Percentiles rank a stretch among this genome's conserved stretches.
These are phyloP conservation scores for Lindbergichthys nudifrons DNA, from an alignment of 2,797 vertebrate species.

Conservation along the genomic window DNA sequence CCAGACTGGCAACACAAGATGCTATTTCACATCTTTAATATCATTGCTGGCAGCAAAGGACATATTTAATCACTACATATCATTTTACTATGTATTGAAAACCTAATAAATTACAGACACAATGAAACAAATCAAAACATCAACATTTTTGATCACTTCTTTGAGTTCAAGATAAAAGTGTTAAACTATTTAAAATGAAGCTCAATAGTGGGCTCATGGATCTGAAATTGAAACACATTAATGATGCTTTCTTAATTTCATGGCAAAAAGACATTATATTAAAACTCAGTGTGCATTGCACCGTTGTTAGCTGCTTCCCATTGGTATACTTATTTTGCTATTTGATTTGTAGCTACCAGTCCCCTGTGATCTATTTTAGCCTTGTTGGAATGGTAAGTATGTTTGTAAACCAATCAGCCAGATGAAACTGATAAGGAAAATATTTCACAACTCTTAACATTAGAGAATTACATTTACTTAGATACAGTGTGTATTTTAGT, in stretches of 20 bases:
- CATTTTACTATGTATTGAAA: slow-evolving; percentile 32
- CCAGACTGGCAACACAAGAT: slow-evolving; percentile 10
- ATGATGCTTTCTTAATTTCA: slow-evolving; percentile 18
- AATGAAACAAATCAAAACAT: slow-evolving; percentile 17
- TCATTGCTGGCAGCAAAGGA: slow-evolving; percentile 41
- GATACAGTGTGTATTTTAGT: not conserved
- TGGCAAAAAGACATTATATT: not conserved
- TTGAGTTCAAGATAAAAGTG: slow-evolving; percentile 9
- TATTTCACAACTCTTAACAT: slow-evolving; percentile 37
- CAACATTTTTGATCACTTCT: slow-evolving; percentile 15
- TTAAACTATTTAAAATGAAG: slow-evolving; percentile 16
- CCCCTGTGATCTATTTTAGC: slow-evolving; percentile 68
- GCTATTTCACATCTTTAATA: slow-evolving; percentile 42
- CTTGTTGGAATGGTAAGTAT: slow-evolving; percentile 58
- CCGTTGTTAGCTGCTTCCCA: not conserved
- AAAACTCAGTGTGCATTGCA: not conserved
- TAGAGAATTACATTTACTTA: not conserved
- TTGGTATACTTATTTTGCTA: slow-evolving; percentile 18
- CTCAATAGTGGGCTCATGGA: not conserved
- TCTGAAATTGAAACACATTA: not conserved
- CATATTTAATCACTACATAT: slow-evolving; percentile 39
- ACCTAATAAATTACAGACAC: slow-evolving; percentile 16
- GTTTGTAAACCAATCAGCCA: slow-evolving; percentile 66
- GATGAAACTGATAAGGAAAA: slow-evolving; percentile 61
- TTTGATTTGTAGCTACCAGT: slow-evolving; percentile 27